Percentiles rank a stretch among this genome's conserved stretches.
Evolutionary conservation across 2,888 invertebrate genomes (phyloP).

Genomic region (Oxyteleia sp.): DNA sequence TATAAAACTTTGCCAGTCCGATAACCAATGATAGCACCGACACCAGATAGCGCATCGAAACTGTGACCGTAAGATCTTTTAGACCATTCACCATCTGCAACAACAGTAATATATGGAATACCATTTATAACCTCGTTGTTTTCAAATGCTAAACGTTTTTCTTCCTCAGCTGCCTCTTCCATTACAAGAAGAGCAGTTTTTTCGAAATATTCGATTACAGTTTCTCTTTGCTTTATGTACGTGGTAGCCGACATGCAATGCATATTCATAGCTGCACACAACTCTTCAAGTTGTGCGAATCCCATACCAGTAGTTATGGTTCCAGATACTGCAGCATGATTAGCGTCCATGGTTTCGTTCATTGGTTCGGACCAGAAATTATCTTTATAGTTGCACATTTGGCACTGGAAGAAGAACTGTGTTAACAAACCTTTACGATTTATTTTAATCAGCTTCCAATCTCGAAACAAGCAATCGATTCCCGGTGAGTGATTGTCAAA

Average conservation of each 20-base stretch:
- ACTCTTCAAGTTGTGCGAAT: constrained; percentile 3
- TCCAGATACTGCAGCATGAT: constrained; percentile 3
- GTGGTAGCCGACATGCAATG: background rate
- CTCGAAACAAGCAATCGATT: background rate
- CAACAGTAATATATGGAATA: constrained; percentile 3
- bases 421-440: background rate
- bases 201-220: background rate
- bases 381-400: constrained; percentile 21
- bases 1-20: constrained; percentile 74
- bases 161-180: constrained; percentile 42
- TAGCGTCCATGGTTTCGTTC: background rate
- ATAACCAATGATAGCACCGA: constrained; percentile 50
- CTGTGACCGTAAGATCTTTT: constrained; percentile 55
- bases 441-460: constrained; percentile 5
- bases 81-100: constrained; percentile 45
- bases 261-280: background rate
- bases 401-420: constrained; percentile 3
- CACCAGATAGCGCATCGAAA: constrained; percentile 55
- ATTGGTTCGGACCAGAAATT: constrained; percentile 64
- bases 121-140: constrained; percentile 33
- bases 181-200: constrained; percentile 18
- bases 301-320: background rate
- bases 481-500: background rate
- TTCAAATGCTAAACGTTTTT: constrained; percentile 43
- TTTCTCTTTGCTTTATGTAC: background rate